Base-by-base conservation (phyloP, 2,888 invertebrate species). In the Nasonovia ribisnigri region DNA sequence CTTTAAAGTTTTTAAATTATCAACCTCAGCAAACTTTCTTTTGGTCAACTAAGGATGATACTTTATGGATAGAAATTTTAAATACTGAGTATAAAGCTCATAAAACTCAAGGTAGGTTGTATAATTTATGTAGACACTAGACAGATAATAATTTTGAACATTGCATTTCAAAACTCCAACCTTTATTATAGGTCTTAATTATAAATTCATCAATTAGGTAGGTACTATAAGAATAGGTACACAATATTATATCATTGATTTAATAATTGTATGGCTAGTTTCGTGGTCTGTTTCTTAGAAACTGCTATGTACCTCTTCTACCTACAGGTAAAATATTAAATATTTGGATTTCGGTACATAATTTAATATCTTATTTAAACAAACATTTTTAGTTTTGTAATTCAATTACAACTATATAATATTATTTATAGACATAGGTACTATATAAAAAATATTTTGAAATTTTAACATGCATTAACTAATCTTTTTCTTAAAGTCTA, bases 1-100 rank as follows among this genome's bases (percentile, higher is more conserved):
- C 20, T 77, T 46, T 90, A 20, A n/a, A 48, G 26, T 90, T 90
- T 54, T 77, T 77, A 77, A 84, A 90, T 29, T 90, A 77, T 36
- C n/a, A 51, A 48, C 90, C 77, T 20, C 77, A 77, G 13, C n/a
- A 77, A 48, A 77, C 36, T 26, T 90, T 42, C 26, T 90, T 77
- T 90, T 90, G 90, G 90, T 90, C 90, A 67, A 90, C 90, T 46
- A 90, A 77, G 26, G 90, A 90, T 84, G 67, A 67, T 46, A 90
- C 90, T 36, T 90, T 90, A 42, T 90, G 77, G 77, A 84, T 90
- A 48, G 77, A 90, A 16, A 90, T 90, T 48, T 90, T 90, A 90
- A 90, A 90, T 57, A 77, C 77, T 24, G 90, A 90, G 36, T 90
- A 77, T 43, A 90, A 90, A 24, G 90, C 90, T 77, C 90, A 90